These are phyloP conservation scores for Stichodactyla mertensii DNA, from an alignment of 64 coral and sea anemone species.

Conservation along the genomic window DNA sequence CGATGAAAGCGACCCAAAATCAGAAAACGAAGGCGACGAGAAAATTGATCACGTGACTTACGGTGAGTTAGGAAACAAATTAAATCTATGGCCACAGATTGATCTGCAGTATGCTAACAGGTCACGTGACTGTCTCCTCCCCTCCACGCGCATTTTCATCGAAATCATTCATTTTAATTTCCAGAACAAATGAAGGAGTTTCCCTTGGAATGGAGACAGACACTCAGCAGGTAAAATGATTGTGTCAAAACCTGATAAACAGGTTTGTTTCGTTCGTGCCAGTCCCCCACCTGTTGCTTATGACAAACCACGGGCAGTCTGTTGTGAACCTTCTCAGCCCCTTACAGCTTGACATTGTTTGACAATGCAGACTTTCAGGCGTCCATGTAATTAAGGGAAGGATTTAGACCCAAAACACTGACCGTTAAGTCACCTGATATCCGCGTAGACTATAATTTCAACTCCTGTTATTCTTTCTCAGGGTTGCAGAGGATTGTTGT, in stretches of 20 bases:
- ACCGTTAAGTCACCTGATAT: background rate
- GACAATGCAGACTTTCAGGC: too few relatives aligned
- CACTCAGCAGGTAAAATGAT: slow-evolving; percentile 33
- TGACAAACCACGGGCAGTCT: too few relatives aligned
- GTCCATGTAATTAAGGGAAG: too few relatives aligned
- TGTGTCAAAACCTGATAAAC: too few relatives aligned
- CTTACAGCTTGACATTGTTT: too few relatives aligned
- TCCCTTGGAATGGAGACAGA: slow-evolving; percentile 40
- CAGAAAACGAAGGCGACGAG: slow-evolving; percentile 1
- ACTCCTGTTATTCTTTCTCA: background rate
- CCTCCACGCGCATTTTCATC: background rate
- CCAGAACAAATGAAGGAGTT: slow-evolving; percentile 44
- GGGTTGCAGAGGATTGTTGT: background rate
- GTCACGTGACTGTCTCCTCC: too few relatives aligned
- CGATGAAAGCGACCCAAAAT: background rate
- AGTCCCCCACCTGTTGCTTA: too few relatives aligned
- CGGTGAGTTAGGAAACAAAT: slow-evolving; percentile 12
- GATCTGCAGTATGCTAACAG: too few relatives aligned
- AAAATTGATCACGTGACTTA: slow-evolving; percentile 27
- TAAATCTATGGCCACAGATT: too few relatives aligned
- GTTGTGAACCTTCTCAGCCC: too few relatives aligned
- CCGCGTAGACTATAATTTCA: background rate
- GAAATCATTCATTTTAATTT: background rate
- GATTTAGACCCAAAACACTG: too few relatives aligned
- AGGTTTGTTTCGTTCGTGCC: too few relatives aligned